A percentile compares a stretch with the other conserved stretches of the same genome.
Conservation (phyloP, 1,140 invertebrate species). For the Kradibia gibbosae region DNA sequence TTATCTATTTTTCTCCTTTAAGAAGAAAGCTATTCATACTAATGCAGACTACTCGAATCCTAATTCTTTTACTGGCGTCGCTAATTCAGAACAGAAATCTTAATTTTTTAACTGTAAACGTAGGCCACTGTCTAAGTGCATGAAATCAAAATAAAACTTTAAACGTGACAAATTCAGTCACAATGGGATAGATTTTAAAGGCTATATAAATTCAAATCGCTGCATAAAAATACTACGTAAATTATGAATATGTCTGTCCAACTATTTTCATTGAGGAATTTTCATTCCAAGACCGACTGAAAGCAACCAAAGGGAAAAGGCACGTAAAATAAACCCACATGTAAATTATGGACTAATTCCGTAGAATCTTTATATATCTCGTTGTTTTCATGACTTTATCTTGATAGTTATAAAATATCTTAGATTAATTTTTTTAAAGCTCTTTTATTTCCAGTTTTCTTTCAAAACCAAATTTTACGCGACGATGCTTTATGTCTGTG, state of each 20-base stretch:
- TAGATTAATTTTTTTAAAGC: background rate
- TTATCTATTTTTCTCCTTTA: background rate
- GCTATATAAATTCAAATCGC: no score
- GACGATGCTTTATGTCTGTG: background rate
- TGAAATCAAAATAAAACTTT: background rate
- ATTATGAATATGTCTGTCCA: no score
- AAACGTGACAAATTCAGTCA: background rate
- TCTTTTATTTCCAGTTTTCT: background rate
- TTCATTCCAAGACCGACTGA: no score
- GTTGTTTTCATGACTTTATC: no score
- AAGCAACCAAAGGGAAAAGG: no score
- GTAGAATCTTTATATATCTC: background rate
- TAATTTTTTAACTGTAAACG: background rate
- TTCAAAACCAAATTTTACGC: background rate
- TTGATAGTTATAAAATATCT: background rate
- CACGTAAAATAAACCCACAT: no score
- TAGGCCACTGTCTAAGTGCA: background rate
- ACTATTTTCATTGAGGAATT: no score
- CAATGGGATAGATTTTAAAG: no score
- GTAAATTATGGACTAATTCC: no score
- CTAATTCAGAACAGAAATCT: background rate
- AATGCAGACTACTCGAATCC: background rate
- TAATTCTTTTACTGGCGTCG: background rate
- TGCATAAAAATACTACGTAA: no score
- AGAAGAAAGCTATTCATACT: background rate